Percentiles rank a stretch among this genome's conserved stretches.
These are phyloP conservation scores for Phrixothrix hirtus DNA, from an alignment of 2,888 invertebrate species.

Conservation along the genomic window DNA sequence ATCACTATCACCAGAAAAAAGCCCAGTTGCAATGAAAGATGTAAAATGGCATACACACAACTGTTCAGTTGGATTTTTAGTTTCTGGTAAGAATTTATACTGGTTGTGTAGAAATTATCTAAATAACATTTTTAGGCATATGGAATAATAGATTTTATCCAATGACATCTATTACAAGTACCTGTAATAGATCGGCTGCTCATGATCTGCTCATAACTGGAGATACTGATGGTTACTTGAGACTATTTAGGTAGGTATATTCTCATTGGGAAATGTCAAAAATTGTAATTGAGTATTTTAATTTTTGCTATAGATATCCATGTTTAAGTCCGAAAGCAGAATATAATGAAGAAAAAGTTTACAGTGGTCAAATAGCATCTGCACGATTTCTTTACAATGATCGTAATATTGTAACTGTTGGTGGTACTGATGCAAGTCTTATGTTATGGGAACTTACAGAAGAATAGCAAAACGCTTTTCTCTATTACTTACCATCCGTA, in stretches of 20 bases:
- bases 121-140: conserved; percentile 70
- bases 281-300: no score
- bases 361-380: conserved; percentile 79
- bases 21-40: conserved; percentile 87
- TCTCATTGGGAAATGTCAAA: no score
- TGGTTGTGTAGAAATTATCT: no score
- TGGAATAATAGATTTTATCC: conserved; percentile 91
- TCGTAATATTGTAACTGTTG: conserved; percentile 80
- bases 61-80: conserved; percentile 83
- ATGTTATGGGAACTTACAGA: conserved; percentile 90
- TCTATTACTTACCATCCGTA: conserved; percentile 39
- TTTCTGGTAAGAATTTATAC: conserved; percentile 81
- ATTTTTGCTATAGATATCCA: conserved; percentile 79
- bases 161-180: conserved; percentile 79
- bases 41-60: conserved; percentile 89
- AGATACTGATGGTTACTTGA: conserved; percentile 85
- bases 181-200: conserved; percentile 79
- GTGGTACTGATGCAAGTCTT: conserved; percentile 85
- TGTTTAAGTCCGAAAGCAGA: conserved; percentile 84
- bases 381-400: conserved; percentile 86
- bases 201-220: conserved; percentile 84
- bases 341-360: conserved; percentile 85
- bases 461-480: conserved; percentile 62
- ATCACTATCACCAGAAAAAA: conserved; percentile 82
- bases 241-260: conserved; percentile 72